phyloP scores from a whole-genome alignment of 2,797 vertebrate genomes.

The Molossus alvarezi region DNA sequence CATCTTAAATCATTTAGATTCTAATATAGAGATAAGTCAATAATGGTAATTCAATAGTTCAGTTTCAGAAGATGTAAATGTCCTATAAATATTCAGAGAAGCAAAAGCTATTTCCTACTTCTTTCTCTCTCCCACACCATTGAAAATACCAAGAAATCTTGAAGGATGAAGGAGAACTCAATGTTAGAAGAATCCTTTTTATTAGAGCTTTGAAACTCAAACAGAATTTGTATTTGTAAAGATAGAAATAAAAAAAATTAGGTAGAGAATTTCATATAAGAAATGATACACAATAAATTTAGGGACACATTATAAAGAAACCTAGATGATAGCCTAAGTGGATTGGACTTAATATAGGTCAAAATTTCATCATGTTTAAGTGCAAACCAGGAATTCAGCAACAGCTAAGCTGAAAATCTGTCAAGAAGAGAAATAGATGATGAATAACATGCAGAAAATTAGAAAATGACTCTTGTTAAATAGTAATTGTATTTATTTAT shows the following conservation, averaged over 20 bases:
- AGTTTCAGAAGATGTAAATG: background rate
- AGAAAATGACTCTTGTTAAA: background rate
- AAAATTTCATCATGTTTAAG: constrained; percentile 14
- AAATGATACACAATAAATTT: background rate
- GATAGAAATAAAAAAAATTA: background rate
- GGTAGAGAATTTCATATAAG: background rate
- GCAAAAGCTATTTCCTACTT: background rate
- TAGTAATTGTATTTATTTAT: background rate
- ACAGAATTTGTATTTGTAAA: constrained; percentile 15
- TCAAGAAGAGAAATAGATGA: background rate
- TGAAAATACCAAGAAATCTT: constrained; percentile 18
- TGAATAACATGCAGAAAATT: background rate
- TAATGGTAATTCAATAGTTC: background rate
- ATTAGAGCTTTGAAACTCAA: constrained; percentile 12
- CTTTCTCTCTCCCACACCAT: background rate
- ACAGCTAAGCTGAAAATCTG: background rate
- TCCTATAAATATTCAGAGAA: background rate
- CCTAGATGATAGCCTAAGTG: background rate
- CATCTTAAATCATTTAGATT: constrained; percentile 2
- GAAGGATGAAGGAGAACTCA: background rate
- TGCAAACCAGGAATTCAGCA: background rate
- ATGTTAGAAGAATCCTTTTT: background rate
- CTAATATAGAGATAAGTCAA: background rate
- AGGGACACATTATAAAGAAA: background rate
- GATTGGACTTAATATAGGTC: background rate